These are phyloP conservation scores for Coryphaenoides rupestris DNA, from an alignment of 2,113 vertebrate species.

Conservation along the genomic window DNA sequence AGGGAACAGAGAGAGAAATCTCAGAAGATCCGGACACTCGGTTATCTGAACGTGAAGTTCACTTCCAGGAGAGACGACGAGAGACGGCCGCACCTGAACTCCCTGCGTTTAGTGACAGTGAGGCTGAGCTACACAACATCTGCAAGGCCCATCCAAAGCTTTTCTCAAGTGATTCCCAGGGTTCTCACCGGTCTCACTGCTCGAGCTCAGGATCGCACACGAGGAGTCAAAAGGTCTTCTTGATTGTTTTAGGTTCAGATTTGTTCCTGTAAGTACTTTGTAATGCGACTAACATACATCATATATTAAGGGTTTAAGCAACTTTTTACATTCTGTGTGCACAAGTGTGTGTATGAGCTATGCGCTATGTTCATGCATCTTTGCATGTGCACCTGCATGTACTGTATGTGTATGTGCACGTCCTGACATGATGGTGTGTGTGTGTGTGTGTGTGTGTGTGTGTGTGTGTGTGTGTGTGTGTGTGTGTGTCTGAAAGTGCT, in stretches of 20 bases:
- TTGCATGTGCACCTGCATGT: background rate
- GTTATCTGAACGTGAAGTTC: too few species aligned
- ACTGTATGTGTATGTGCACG: background rate
- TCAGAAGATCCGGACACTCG: constrained; percentile 23
- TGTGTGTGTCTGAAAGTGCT: background rate
- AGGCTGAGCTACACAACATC: constrained; percentile 49
- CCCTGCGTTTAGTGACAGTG: constrained; percentile 22
- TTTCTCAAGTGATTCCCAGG: constrained; percentile 16
- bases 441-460: too few species aligned
- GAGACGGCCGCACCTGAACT: constrained; percentile 37
- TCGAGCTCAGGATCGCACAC: too few species aligned
- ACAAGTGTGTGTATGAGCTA: background rate
- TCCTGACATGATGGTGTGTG: too few species aligned
- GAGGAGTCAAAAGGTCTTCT: background rate
- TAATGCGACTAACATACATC: too few species aligned
- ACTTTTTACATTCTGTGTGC: background rate
- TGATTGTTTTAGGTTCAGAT: background rate
- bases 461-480: too few species aligned
- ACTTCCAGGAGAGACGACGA: too few species aligned
- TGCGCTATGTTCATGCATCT: background rate
- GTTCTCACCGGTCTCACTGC: constrained; percentile 7
- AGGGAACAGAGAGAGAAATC: constrained; percentile 8
- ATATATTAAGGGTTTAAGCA: too few species aligned
- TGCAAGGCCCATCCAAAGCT: constrained; percentile 47
- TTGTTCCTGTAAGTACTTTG: background rate